A percentile compares a stretch with the other conserved stretches of the same genome.
These are phyloP conservation scores for Sminthurinus signatus DNA, from an alignment of 1,140 invertebrate species.

Conservation along the genomic window DNA sequence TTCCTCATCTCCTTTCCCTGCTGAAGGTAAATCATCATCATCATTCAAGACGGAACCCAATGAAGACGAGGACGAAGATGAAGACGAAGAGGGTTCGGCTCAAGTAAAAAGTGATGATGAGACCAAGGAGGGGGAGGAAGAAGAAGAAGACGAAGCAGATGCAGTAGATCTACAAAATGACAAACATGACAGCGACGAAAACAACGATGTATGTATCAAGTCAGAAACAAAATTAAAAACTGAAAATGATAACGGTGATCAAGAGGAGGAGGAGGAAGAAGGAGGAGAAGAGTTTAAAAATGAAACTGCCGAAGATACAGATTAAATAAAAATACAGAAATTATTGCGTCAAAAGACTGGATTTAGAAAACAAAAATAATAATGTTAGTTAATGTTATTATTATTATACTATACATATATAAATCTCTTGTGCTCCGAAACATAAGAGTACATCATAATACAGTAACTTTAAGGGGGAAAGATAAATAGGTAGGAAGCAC, in stretches of 20 bases:
- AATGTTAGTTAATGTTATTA: no score
- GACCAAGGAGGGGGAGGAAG: conserved; percentile 4
- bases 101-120: conserved; percentile 22
- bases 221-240: conserved; percentile 23
- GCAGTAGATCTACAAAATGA: not conserved
- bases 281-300: conserved; percentile 21
- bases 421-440: no score
- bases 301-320: conserved; percentile 18
- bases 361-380: conserved; percentile 1
- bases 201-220: conserved; percentile 6
- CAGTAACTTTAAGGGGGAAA: no score
- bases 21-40: not conserved
- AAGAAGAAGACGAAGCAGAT: not conserved
- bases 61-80: not conserved
- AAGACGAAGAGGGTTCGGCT: not conserved
- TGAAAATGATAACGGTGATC: not conserved
- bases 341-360: conserved; percentile 6
- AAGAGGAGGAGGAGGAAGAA: not conserved
- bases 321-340: no score
- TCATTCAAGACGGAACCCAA: conserved; percentile 16
- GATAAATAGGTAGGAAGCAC: no score
- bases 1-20: no score
- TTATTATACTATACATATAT: no score
- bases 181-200: conserved; percentile 6
- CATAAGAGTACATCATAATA: no score